phyloP scores from a whole-genome alignment of 37 sponge, comb jelly and placozoan species.

The Bolinopsis microptera region DNA sequence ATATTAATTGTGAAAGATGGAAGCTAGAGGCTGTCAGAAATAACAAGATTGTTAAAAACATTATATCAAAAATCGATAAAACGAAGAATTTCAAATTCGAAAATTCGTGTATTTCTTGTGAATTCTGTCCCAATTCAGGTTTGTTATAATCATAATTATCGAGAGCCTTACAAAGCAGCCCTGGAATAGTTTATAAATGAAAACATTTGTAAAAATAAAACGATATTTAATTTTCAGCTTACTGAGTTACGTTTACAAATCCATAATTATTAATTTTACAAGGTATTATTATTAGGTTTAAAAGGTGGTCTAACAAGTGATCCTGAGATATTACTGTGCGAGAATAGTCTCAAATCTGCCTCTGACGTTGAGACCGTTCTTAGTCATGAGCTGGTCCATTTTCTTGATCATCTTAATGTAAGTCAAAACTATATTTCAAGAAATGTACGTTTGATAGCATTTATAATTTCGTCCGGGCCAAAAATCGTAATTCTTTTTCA shows the following conservation, averaged over 20 bases:
- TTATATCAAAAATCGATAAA: conserved; percentile 14
- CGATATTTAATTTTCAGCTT: not conserved
- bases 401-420: conserved; percentile 40
- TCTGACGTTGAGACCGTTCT: conserved; percentile 44
- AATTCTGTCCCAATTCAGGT: conserved; percentile 1
- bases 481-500: no score
- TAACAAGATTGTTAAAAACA: conserved; percentile 1
- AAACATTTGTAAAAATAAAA: no score
- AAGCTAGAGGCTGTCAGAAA: not conserved
- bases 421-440: not conserved
- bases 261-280: no score
- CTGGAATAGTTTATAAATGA: no score
- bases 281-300: no score
- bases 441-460: no score
- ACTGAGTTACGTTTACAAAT: no score
- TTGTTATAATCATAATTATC: not conserved
- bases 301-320: conserved; percentile 33
- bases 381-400: conserved; percentile 46
- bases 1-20: conserved; percentile 35
- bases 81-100: not conserved
- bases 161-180: not conserved
- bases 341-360: not conserved
- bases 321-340: conserved; percentile 22
- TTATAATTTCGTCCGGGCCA: not conserved
- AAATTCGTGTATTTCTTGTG: conserved; percentile 47